These are phyloP conservation scores for Incurvaria masculella DNA, from an alignment of 2,888 invertebrate genomes.

Conservation along the genomic window DNA sequence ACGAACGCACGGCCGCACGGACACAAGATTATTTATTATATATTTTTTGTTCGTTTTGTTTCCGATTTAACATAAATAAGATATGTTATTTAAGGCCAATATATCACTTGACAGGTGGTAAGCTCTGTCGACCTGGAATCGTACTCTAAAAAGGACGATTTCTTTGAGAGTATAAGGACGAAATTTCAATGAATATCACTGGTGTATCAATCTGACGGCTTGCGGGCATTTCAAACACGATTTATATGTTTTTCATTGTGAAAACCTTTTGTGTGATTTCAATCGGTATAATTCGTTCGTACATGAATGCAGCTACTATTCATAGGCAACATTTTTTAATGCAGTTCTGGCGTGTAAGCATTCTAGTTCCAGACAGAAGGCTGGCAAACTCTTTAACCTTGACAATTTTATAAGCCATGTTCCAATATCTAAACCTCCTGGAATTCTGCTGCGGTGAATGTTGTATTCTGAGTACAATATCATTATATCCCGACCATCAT, in stretches of 20 bases:
- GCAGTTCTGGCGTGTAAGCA: too few relatives aligned
- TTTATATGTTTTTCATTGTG: conserved; percentile 53
- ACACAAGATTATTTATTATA: conserved; percentile 47
- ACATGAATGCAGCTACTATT: conserved; percentile 14
- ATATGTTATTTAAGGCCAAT: conserved; percentile 57
- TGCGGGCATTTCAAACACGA: conserved; percentile 41
- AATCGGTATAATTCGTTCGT: conserved; percentile 34
- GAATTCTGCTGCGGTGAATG: too few relatives aligned
- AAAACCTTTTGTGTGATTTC: conserved; percentile 49
- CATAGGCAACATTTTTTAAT: too few relatives aligned
- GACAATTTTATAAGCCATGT: too few relatives aligned
- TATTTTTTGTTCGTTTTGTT: conserved; percentile 51
- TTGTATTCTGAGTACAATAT: too few relatives aligned
- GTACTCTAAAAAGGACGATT: background rate
- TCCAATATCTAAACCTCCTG: too few relatives aligned
- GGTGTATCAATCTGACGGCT: conserved; percentile 25
- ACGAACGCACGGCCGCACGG: conserved; percentile 13
- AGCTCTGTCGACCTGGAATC: conserved; percentile 22
- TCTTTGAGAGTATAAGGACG: background rate
- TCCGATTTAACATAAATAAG: conserved; percentile 58
- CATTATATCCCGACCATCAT: too few relatives aligned
- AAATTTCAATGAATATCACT: background rate
- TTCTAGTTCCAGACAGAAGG: too few relatives aligned
- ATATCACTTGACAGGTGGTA: conserved; percentile 58
- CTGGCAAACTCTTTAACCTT: too few relatives aligned